Conservation (phyloP, 2,888 invertebrate genomes). For the Lithophane socia region DNA sequence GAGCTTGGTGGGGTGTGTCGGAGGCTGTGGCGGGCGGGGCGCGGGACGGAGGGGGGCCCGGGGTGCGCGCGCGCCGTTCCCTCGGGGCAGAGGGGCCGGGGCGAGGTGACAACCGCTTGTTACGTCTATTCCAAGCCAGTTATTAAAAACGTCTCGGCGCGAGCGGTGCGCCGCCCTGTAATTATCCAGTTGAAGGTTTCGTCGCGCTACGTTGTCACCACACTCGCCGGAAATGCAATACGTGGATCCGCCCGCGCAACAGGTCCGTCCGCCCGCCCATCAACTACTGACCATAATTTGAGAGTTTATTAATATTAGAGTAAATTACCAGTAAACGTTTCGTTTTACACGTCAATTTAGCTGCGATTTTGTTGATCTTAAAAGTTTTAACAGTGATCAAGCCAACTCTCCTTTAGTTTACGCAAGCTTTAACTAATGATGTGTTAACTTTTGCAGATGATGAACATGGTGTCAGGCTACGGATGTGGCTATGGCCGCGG, state of each 20-base stretch:
- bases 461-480: conserved; percentile 86
- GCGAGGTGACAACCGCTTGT: conserved; percentile 90
- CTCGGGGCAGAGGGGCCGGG: conserved; percentile 81
- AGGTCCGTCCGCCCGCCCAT: conserved; percentile 88
- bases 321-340: conserved; percentile 47
- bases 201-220: conserved; percentile 87
- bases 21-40: conserved; percentile 81
- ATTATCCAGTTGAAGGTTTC: conserved; percentile 88
- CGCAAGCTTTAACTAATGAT: conserved; percentile 34
- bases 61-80: conserved; percentile 80
- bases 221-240: conserved; percentile 88
- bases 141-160: conserved; percentile 91
- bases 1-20: conserved; percentile 78
- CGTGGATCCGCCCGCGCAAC: conserved; percentile 89
- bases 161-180: conserved; percentile 90
- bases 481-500: conserved; percentile 87
- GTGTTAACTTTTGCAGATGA: conserved; percentile 81
- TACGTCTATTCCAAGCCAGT: conserved; percentile 90
- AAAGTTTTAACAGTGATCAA: conserved; percentile 9
- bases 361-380: conserved; percentile 1
- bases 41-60: conserved; percentile 70
- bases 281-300: conserved; percentile 73
- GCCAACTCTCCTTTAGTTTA: background rate
- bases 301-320: conserved; percentile 70
- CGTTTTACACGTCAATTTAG: conserved; percentile 36